These are phyloP conservation scores for Nothoprocta perdicaria DNA, from an alignment of 2,113 vertebrate genomes.

Conservation along the genomic window DNA sequence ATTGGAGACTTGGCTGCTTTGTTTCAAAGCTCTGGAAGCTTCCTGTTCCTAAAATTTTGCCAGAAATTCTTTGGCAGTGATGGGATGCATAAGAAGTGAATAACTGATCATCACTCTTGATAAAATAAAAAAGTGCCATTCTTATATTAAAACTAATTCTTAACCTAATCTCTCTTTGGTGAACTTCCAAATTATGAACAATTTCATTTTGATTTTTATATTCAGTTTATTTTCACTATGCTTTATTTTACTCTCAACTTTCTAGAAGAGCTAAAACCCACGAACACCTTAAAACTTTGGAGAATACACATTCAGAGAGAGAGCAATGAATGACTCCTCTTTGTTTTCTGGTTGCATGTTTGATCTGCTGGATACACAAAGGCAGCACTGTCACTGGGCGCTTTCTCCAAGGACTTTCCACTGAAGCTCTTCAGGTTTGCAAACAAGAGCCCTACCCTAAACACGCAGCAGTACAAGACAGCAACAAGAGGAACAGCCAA, in stretches of 20 bases:
- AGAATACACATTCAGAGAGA: neutral
- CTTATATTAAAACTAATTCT: neutral
- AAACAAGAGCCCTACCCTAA: neutral
- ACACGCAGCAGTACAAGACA: neutral
- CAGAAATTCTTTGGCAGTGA: constrained; percentile 18
- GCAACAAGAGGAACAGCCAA: neutral
- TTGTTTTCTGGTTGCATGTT: neutral
- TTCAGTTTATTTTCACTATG: neutral
- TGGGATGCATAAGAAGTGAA: neutral
- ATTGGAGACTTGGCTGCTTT: neutral
- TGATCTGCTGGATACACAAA: neutral
- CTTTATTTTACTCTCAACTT: neutral
- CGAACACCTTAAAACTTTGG: neutral
- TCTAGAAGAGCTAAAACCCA: neutral
- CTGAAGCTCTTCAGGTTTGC: neutral
- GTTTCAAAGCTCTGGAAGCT: constrained; percentile 3
- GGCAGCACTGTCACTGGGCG: neutral
- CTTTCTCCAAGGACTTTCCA: neutral
- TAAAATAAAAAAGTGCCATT: neutral
- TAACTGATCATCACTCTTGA: neutral
- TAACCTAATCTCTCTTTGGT: neutral
- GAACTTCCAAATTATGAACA: neutral
- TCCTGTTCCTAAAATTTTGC: neutral
- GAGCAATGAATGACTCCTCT: neutral
- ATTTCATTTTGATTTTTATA: neutral